These are phyloP conservation scores for Geococcyx californianus DNA, from an alignment of 2,113 vertebrate species.

Conservation along the genomic window DNA sequence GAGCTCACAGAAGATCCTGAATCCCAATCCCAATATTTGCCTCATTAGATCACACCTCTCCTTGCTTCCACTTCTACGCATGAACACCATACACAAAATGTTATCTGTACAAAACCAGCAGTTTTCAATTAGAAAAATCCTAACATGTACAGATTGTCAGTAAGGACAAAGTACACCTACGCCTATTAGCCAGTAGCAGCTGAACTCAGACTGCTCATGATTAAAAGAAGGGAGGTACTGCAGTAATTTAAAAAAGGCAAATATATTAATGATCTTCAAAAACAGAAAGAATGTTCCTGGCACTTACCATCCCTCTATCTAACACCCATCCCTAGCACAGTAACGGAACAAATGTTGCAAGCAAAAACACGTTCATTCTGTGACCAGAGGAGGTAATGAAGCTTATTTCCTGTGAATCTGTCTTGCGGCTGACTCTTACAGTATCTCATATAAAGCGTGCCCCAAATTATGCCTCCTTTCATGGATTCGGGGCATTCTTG, in stretches of 20 bases:
- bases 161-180: neutral
- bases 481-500: neutral
- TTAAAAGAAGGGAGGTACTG: slow-evolving; percentile 17
- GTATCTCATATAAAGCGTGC: neutral
- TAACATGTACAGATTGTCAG: neutral
- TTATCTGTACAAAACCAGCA: neutral
- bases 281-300: slow-evolving; percentile 55
- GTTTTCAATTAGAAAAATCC: neutral
- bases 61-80: neutral
- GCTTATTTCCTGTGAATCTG: slow-evolving; percentile 45
- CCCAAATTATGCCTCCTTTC: neutral
- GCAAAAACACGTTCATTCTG: slow-evolving; percentile 34
- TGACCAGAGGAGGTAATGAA: slow-evolving; percentile 52
- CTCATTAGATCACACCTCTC: neutral
- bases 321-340: slow-evolving; percentile 42
- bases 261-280: slow-evolving; percentile 34
- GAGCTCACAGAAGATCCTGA: neutral
- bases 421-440: neutral
- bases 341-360: slow-evolving; percentile 42
- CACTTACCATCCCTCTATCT: slow-evolving; percentile 26
- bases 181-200: neutral
- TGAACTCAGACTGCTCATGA: neutral
- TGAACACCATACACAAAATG: neutral
- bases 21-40: neutral
- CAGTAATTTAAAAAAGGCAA: slow-evolving; percentile 17